Conservation (phyloP, 1,140 invertebrate species). For the Mya arenaria region DNA sequence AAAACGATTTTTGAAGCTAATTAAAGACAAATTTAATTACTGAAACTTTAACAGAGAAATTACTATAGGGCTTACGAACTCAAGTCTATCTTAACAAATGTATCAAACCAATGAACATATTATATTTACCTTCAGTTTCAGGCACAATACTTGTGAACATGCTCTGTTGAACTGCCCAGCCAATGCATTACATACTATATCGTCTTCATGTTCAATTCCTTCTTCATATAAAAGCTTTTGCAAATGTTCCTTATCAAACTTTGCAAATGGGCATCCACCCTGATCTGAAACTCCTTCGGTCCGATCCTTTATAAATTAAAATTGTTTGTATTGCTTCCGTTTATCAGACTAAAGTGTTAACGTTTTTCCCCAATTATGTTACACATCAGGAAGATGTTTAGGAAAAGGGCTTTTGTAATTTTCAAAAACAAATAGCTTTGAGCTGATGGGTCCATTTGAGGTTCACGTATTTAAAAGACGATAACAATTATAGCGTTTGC, state of each 20-base stretch:
- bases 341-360: no score
- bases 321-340: no score
- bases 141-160: background rate
- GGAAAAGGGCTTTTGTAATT: background rate
- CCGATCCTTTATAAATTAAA: background rate
- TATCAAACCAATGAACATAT: no score
- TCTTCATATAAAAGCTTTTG: background rate
- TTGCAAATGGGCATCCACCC: background rate
- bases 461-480: background rate
- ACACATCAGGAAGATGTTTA: no score
- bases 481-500: background rate
- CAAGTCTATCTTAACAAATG: no score
- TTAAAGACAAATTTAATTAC: no score
- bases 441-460: background rate
- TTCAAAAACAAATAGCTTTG: background rate
- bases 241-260: background rate
- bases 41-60: no score
- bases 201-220: background rate
- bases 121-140: no score
- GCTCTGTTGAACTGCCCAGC: background rate
- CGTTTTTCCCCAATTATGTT: no score
- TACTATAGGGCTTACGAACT: no score
- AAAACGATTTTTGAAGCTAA: no score
- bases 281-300: background rate
- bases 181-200: background rate